phyloP scores from a whole-genome alignment of 2,888 invertebrate species.

The Apamea epomidion region DNA sequence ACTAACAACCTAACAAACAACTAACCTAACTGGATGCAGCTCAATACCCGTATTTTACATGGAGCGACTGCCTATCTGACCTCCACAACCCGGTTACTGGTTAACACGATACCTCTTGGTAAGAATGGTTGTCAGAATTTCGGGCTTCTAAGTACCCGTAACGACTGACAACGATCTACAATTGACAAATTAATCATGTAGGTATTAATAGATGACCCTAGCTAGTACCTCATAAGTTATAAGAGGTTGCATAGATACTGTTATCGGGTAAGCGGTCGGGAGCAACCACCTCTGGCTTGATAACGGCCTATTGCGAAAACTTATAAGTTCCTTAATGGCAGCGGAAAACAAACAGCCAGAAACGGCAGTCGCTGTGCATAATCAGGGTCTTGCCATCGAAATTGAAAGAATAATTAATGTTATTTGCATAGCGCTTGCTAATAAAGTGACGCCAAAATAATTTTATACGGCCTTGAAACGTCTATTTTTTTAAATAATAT shows the following conservation, averaged over 20 bases:
- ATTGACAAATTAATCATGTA: neutral
- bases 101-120: neutral
- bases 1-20: too few species aligned
- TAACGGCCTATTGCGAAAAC: conserved; percentile 26
- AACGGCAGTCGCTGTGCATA: conserved; percentile 13
- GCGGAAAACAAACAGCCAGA: neutral
- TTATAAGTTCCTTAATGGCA: conserved; percentile 8
- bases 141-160: neutral
- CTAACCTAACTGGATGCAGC: neutral
- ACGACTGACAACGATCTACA: neutral
- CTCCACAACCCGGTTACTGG: neutral
- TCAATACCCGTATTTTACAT: neutral
- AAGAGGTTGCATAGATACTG: conserved; percentile 27
- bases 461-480: neutral
- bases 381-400: neutral
- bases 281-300: conserved; percentile 48
- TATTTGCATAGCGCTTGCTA: neutral
- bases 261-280: conserved; percentile 28
- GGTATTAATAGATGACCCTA: neutral
- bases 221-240: neutral
- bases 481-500: neutral
- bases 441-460: neutral
- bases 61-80: neutral
- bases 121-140: neutral
- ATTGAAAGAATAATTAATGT: neutral